Evolutionary conservation across 2,797 vertebrate genomes (phyloP).

Genomic region (Gouania willdenowi): DNA sequence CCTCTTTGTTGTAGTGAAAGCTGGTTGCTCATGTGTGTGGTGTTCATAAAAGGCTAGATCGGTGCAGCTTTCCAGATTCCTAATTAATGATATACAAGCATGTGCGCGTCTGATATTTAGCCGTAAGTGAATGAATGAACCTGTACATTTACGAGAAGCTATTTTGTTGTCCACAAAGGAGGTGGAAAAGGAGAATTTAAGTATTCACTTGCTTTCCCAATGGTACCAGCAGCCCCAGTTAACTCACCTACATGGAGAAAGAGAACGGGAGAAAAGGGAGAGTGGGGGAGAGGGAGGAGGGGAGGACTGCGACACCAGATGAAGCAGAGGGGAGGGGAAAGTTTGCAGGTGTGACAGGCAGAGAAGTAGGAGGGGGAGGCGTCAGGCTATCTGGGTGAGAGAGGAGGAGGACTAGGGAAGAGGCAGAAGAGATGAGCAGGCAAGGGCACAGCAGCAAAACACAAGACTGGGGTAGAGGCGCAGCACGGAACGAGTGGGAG

Average conservation of each 20-base stretch:
- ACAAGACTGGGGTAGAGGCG: constrained; percentile 62
- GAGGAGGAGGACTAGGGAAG: constrained; percentile 53
- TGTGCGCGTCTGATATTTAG: too few relatives aligned
- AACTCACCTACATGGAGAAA: constrained; percentile 74
- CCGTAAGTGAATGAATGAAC: too few relatives aligned
- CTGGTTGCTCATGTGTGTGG: too few relatives aligned
- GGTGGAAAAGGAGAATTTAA: too few relatives aligned
- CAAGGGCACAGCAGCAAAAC: constrained; percentile 69
- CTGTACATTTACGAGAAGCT: too few relatives aligned
- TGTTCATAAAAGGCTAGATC: too few relatives aligned
- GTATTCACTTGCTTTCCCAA: constrained; percentile 59
- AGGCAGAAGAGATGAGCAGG: constrained; percentile 70
- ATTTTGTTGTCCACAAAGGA: too few relatives aligned
- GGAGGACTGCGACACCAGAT: constrained; percentile 54
- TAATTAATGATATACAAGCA: too few relatives aligned
- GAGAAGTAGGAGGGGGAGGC: constrained; percentile 47
- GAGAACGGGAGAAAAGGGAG: constrained; percentile 38
- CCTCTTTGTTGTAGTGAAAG: too few relatives aligned
- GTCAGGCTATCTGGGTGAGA: constrained; percentile 63
- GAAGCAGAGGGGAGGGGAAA: constrained; percentile 60
- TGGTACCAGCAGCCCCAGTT: constrained; percentile 76
- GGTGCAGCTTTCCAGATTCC: too few relatives aligned
- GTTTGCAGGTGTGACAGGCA: constrained; percentile 75
- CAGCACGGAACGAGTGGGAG: constrained; percentile 56
- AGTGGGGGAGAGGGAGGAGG: constrained; percentile 9